Base-by-base conservation (phyloP, 1,140 invertebrate species). In the Spodoptera frugiperda region DNA sequence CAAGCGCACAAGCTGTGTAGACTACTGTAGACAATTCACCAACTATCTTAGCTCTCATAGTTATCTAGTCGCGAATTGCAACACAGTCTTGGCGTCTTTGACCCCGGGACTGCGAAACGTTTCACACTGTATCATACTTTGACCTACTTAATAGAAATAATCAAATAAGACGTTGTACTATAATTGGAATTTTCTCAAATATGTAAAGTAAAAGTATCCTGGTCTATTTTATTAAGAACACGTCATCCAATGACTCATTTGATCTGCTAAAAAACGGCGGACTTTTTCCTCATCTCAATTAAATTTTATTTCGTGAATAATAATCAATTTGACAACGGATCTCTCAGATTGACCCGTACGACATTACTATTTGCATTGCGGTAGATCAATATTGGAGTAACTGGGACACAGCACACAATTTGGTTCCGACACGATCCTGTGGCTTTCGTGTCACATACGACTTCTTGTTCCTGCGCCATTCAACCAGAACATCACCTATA, bases 131-230 rank as follows among this genome's bases (percentile, higher is more conserved):
- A 77, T 76, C 77, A 76, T 46, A 55, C 68, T 77, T 78, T 84
- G 85, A 79, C 83, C 82, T 79, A 86, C 65, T 81, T 81, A 21
- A 17, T 17, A 44, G 76, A 53, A n/a, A n/a, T n/a, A n/a, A n/a
- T n/a, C n/a, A 3, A 25, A 25, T 25, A 25, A 4, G 25, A 25
- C 25, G 5, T 25, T 25, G 25, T 25, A 25, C 25, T 3, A 4
- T 1, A 39, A 9, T 4, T 10, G 4, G 6, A 9, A 39, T 39
- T 4, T 39, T 39, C 5, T 39, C 1, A 8, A 4, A 1, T 39
- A 25, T 39, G 33, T 39, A 39, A 39, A 39, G 1, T 39, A 39
- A 39, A 39, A 39, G 33, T 39, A 39, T 39, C 33, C 8, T 9
- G 1, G 33, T 39, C 33, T 39, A 39, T 39, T 39, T 39, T 39